These are phyloP conservation scores for Orchesella cincta DNA, from an alignment of 1,140 invertebrate genomes.

Conservation along the genomic window DNA sequence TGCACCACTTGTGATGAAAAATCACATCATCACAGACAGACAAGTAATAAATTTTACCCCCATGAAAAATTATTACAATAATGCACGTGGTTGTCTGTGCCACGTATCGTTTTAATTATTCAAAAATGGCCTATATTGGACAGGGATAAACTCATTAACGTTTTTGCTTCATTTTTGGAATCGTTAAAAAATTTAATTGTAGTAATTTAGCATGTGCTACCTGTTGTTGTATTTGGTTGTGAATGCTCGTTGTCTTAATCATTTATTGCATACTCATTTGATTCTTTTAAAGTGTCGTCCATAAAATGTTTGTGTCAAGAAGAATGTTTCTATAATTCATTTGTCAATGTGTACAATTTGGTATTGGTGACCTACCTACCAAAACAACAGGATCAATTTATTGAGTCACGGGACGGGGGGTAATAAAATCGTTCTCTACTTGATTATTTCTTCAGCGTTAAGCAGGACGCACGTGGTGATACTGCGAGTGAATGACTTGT, in stretches of 20 bases:
- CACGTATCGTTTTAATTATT: slow-evolving; percentile 4
- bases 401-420: no score
- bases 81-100: not conserved
- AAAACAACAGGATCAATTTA: no score
- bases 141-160: not conserved
- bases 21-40: not conserved
- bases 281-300: not conserved
- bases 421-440: no score
- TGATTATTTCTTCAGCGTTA: no score
- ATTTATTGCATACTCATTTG: not conserved
- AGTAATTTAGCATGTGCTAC: not conserved
- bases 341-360: no score
- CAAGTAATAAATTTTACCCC: not conserved
- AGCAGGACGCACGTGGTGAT: not conserved
- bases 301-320: not conserved
- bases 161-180: not conserved
- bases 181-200: not conserved
- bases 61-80: not conserved
- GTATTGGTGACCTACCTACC: no score
- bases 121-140: not conserved
- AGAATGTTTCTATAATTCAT: no score
- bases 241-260: no score
- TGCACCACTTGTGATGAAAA: not conserved
- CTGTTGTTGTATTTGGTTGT: no score
- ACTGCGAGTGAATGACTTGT: not conserved